Base-by-base conservation (phyloP, 2,888 invertebrate species). In the Aporophyla lueneburgensis region DNA sequence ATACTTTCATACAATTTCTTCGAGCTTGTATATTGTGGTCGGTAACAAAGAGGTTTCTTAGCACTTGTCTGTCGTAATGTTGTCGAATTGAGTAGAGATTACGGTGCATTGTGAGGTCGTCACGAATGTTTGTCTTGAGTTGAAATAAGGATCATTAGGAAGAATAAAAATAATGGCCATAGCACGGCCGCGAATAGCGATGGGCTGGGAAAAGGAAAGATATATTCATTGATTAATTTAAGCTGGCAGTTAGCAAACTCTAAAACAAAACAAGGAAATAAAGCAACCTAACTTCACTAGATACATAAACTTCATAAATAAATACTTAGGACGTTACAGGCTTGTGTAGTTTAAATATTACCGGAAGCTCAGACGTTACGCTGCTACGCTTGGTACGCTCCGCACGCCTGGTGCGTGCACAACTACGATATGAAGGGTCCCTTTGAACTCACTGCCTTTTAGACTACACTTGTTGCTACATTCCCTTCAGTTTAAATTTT, bases 341-440 rank as follows among this genome's bases (percentile, higher is more conserved):
- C 46, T 66, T 76, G 73, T 89, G 87, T 85, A 90, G 87, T 90
- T 90, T 87, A 85, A 88, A 90, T 81, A 89, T 88, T 85, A 86
- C 83, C 80, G 21, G 58, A 74, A 61, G 54, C 58, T 84, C 73
- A 86, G 81, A 86, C 86, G 80, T 82, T 72, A 79, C 74, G 83
- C 65, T 24, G 16, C 33, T 59, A 53, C 16, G 58, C 27, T 56
- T 27, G 27, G 59, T 21, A 51, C 16, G 51, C 40, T 40, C 21
- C 33, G 10, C 73, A 76, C 69, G 84, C 66, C 58, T 67, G 73
- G 74, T 90, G 89, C 89, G 91, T 91, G 85, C 81, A 73, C 71
- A 90, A 91, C 91, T 90, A 89, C 88, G 81, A 72, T 89, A 91
- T 91, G 89, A 90, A 89, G 85, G 40, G 76, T 54, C 54, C 61